Evolutionary conservation across 2,113 vertebrate species (phyloP), one percentile per base, ranked within the genome.

Genomic region (Heterochromis multidens): DNA sequence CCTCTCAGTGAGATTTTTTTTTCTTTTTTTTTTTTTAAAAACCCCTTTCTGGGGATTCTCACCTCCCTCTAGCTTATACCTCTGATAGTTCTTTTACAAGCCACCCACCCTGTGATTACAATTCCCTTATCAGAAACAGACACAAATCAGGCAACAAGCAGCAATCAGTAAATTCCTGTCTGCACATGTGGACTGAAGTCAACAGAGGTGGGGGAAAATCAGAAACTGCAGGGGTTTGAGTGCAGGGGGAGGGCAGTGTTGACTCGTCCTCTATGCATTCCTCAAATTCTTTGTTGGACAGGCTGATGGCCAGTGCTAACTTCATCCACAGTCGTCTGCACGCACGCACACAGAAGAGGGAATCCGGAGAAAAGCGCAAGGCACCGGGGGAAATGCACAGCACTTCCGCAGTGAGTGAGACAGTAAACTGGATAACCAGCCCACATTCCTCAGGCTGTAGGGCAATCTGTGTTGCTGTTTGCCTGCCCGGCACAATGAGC

Each of bases 241-340:
- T 11, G 35, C 1, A 17, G 54, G 65, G 59, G 52, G 86, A 57
- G 67, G 40, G 86, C 80, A 86, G 89, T 82, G 81, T 85, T 77
- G 87, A 92, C 90, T 92, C 84, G 85, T 91, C 74, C 90, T 86
- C 83, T n/a, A 61, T 82, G 85, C 95, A 96, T 96, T 96, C 95
- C 92, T 89, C 78, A 84, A 94, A 96, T 96, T 94, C 94, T 92
- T 91, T 70, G 33, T 79, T 79, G 82, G 84, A 93, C 79, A 91
- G 88, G 89, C 90, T 6, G 2, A 81, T 21, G 88, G 87, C 87
- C 90, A 89, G 88, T 81, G 5, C 89, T 79, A 82, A 78, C 92
- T 90, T 92, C 63, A 83, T 82, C 84, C 84, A 89, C 67, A 83
- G 61, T 46, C 35, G 40, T 81, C 35, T 70, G 59, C 29, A 70